A percentile compares a stretch with the other conserved stretches of the same genome.
Evolutionary conservation across 2,888 invertebrate species (phyloP).

Genomic region (Eupithecia subumbrata): DNA sequence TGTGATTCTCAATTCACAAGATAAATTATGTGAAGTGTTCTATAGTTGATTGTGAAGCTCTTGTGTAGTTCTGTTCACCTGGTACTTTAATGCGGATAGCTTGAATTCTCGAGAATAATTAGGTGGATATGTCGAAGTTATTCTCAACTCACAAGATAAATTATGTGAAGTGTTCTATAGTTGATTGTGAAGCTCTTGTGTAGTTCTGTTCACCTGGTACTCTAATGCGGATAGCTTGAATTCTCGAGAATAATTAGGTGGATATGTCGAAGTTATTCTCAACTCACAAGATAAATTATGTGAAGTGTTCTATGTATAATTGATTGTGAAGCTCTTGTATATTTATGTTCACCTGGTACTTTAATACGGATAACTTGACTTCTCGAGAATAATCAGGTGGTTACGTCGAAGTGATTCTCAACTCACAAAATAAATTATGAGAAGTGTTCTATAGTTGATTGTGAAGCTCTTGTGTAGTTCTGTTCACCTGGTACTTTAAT

Average conservation of each 20-base stretch:
- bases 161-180: neutral
- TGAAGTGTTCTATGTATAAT: neutral
- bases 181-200: constrained; percentile 2
- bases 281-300: too few species aligned
- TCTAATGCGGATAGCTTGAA: neutral
- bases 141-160: too few species aligned
- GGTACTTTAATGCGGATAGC: neutral
- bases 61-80: neutral
- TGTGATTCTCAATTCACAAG: constrained; percentile 17
- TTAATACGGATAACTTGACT: neutral
- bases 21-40: constrained; percentile 22
- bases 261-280: constrained; percentile 24
- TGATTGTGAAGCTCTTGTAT: constrained; percentile 1
- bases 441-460: neutral
- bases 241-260: neutral
- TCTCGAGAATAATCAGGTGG: neutral
- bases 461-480: neutral
- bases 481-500: constrained; percentile 3
- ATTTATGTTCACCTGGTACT: constrained; percentile 6
- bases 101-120: neutral
- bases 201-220: constrained; percentile 3
- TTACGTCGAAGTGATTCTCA: too few species aligned
- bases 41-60: constrained; percentile 3
- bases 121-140: constrained; percentile 21
- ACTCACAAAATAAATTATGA: too few species aligned